Evolutionary conservation across 2,888 invertebrate genomes (phyloP), one percentile per base, ranked within the genome.

Genomic region (Tanypteryx hageni): DNA sequence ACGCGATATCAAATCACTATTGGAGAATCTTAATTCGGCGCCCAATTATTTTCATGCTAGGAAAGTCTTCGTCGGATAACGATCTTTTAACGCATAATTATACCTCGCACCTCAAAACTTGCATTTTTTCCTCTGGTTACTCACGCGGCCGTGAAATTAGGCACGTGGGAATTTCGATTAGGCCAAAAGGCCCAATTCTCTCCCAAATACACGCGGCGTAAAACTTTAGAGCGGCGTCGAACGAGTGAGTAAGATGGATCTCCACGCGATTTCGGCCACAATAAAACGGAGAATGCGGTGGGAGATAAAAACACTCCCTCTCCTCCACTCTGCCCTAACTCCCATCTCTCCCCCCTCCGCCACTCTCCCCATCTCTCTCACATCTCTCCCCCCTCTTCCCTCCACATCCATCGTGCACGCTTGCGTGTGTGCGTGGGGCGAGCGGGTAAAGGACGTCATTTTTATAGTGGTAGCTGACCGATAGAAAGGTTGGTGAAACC

Each of bases 391-490:
- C 27, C 44, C 44, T 5, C 44, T 3, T 44, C 3, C 44, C 44
- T 3, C 44, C 44, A 44, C 44, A 76, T 27, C 76, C 22, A 22
- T 27, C 27, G n/a, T 68, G 22, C 10, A 22, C 68, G n/a, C 22
- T 76, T 76, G 76, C 76, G 76, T 76, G 76, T 76, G 27, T 76
- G 18, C 22, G 76, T 27, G 68, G 76, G 27, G 11, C 76, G 76
- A 27, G 22, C 76, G 22, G 27, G 44, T 44, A 44, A 44, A 44
- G 44, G 76, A 76, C 76, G 76, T 76, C 22, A 76, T 76, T 76
- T 68, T 76, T 76, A 76, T 76, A 76, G 76, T 27, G 76, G 76
- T 76, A 76, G 76, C 76, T 76, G 76, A 76, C 76, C 76, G 76
- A 76, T 76, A 76, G 76, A 76, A 13, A 27, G 76, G 22, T 27